Evolutionary conservation across 2,888 invertebrate genomes (phyloP), one percentile per base, ranked within the genome.

Genomic region (Empis livida): DNA sequence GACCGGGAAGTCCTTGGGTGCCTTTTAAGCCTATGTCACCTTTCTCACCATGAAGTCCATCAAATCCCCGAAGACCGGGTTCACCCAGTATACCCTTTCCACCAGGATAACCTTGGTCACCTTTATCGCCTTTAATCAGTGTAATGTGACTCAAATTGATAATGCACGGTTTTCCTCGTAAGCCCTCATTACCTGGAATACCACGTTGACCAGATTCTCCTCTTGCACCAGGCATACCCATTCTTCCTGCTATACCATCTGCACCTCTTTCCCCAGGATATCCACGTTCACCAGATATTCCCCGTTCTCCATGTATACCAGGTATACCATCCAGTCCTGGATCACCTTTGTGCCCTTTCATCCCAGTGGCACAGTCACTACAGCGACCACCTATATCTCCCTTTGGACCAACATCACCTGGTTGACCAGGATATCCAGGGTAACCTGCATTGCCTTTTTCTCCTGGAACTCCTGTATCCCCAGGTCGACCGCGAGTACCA

Each of bases 361-460:
- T 56, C 27, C 93, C 93, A 27, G 88, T 82, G 49, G 76, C 70
- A 61, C 89, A 89, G 51, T 82, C 81, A 39, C 78, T 78, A 59
- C 89, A 90, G 49, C 80, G 77, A 3, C 90, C 90, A 23, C 90
- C 90, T 37, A 77, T 72, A 44, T 90, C 87, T 59, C 90, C 90
- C 60, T 89, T 89, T 9, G 71, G 67, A 32, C 90, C 90, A 40
- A 75, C 70, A 15, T 64, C 71, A 46, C 82, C 82, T 49, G 77
- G 73, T 11, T 58, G 61, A 41, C 82, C 82, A 6, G 80, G 80
- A 41, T 59, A 60, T n/a, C 88, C 89, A 40, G 83, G 76, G 50
- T 74, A 70, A 38, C 89, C 89, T 16, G 78, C 64, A 47, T 72
- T 73, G 47, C 83, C 83, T 56, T 74, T 70, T 54, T 83, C 83